Base-by-base conservation (phyloP, 2,888 invertebrate genomes). In the Acronicta leporina region DNA sequence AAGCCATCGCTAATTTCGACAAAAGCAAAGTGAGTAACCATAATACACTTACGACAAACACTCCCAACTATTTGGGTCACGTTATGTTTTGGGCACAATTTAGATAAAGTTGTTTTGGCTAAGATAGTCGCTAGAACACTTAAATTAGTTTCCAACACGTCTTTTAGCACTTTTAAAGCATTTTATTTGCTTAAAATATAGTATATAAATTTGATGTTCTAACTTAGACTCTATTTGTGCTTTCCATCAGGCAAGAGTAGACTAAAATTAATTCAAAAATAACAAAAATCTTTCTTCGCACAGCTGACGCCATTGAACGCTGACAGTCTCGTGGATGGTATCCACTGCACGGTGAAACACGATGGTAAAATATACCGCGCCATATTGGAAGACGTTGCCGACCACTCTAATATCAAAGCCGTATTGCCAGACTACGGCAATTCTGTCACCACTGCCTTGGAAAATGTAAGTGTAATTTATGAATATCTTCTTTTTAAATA, bases 351-450 rank as follows among this genome's bases (percentile, higher is more conserved):
- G 0, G 82, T 93, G 64, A 85, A 84, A 14, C 89, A 90, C 73
- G 89, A 88, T 0, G 88, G 73, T 35, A 87, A 88, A 67, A 87
- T 94, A 70, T 89, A 86, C 74, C 91, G 95, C 57, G 92, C 94
- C 10, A 90, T 94, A 59, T 71, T 95, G 1, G 81, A 79, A 42
- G 90, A 92, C 46, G 84, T 84, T 0, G 68, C 90, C 0, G 90
- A 92, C 59, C 67, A 80, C 0, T 64, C 70, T 5, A 83, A 86
- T 6, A 82, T 94, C 5, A 76, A 71, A 38, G 91, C 91, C 0
- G 87, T 88, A 27, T 68, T 95, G 67, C 90, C 94, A 0, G 95
- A 95, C 77, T 90, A 90, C 52, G 95, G 95, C 0, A 88, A 84
- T 16, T 77, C 84, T 0, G 83, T 94, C 38, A 86, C 86, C 30